Conservation (phyloP, 2,113 vertebrate species). For the Mastomys natalensis region DNA sequence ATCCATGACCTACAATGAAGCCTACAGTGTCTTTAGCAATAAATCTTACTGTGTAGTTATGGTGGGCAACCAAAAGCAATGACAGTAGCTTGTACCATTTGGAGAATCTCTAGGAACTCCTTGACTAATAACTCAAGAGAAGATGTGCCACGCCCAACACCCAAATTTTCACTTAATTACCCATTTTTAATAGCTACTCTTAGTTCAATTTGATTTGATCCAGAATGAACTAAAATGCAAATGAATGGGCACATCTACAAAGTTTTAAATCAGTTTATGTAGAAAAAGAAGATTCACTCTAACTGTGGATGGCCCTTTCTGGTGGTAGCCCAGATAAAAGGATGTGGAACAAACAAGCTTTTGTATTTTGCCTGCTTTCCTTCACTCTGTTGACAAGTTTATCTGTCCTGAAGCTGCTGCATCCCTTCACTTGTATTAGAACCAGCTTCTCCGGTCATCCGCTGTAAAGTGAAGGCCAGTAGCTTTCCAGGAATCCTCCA, state of each 20-base stretch:
- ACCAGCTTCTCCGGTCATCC: background rate
- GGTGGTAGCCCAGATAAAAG: background rate
- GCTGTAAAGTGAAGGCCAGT: background rate
- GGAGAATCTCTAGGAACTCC: background rate
- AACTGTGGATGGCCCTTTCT: background rate
- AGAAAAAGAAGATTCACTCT: background rate
- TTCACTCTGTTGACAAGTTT: background rate
- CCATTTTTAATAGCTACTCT: background rate
- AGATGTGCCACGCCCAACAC: background rate
- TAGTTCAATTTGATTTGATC: background rate
- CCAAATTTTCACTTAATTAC: background rate
- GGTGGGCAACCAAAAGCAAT: background rate
- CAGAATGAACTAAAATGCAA: background rate
- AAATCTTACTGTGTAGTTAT: background rate
- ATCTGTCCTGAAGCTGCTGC: background rate
- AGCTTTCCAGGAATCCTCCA: background rate
- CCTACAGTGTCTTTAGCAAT: background rate
- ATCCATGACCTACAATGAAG: background rate
- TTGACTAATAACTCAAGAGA: background rate
- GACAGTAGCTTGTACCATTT: background rate
- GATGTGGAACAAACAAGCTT: background rate
- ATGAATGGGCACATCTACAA: background rate
- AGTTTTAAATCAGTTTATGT: background rate
- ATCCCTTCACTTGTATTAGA: background rate
- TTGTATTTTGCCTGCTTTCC: background rate